Conservation (phyloP, 1,140 invertebrate genomes). For the Zaprionus vittiger region DNA sequence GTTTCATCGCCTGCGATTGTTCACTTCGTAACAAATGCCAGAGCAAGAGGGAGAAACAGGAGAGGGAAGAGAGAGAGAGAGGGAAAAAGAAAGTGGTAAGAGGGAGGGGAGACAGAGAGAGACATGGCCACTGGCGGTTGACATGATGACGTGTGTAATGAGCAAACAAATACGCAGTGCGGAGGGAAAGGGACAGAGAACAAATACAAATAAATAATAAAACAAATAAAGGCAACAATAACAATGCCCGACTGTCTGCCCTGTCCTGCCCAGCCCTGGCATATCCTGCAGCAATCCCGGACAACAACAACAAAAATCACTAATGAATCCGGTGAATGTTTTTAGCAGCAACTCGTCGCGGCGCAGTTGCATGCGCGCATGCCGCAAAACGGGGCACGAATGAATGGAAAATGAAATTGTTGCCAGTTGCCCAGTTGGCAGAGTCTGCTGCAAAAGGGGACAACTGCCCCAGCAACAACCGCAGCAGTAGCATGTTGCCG, state of each 20-base stretch:
- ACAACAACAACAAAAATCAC: conserved; percentile 49
- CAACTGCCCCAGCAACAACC: not conserved
- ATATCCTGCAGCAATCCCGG: conserved; percentile 57
- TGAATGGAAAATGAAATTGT: conserved; percentile 64
- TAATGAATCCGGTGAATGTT: conserved; percentile 65
- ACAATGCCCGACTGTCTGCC: conserved; percentile 37
- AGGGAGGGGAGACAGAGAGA: not conserved
- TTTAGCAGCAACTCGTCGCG: conserved; percentile 47
- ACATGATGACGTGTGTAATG: conserved; percentile 73
- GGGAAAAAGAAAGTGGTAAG: not conserved
- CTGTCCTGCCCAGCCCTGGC: conserved; percentile 14
- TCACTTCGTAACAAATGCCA: conserved; percentile 31
- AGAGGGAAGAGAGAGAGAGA: not conserved
- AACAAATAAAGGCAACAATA: conserved; percentile 59
- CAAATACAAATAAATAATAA: conserved; percentile 65
- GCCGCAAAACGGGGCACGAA: conserved; percentile 32
- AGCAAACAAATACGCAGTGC: conserved; percentile 62
- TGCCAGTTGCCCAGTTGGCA: conserved; percentile 11
- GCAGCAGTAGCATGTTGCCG: not conserved
- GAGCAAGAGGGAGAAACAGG: conserved; percentile 2
- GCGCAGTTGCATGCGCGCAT: conserved; percentile 57
- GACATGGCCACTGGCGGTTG: conserved; percentile 60
- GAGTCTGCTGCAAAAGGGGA: conserved; percentile 1
- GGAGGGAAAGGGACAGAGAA: conserved; percentile 10
- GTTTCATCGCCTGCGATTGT: conserved; percentile 47